Conservation (phyloP, 2,888 invertebrate genomes). For the Scaptodrosophila latifasciaeformis region DNA sequence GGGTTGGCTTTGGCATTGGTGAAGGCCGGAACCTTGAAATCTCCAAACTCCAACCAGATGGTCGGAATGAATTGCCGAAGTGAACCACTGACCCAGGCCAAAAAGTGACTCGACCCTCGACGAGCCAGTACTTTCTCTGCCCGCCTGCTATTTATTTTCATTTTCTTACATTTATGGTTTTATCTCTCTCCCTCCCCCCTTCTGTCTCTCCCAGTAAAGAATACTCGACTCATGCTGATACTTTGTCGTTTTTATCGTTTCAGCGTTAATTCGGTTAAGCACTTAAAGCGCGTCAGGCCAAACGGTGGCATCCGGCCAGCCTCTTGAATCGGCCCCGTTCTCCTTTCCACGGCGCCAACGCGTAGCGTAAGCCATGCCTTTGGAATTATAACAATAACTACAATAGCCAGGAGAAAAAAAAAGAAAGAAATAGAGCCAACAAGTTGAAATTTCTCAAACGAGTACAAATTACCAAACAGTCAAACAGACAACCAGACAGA, state of each 20-base stretch:
- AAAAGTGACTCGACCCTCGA: background rate
- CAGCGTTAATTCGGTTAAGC: slow-evolving; percentile 68
- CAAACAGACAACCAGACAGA: slow-evolving; percentile 9
- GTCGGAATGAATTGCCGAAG: too few relatives aligned
- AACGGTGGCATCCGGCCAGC: slow-evolving; percentile 5
- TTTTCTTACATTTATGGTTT: slow-evolving; percentile 67
- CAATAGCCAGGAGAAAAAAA: slow-evolving; percentile 9
- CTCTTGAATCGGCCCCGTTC: background rate
- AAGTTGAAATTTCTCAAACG: slow-evolving; percentile 18
- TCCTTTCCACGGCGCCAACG: slow-evolving; percentile 17
- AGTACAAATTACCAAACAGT: slow-evolving; percentile 36
- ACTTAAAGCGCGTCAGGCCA: slow-evolving; percentile 44
- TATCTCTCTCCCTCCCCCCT: slow-evolving; percentile 33
- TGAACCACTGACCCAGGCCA: too few relatives aligned
- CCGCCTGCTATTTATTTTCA: slow-evolving; percentile 67
- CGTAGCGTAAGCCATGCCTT: slow-evolving; percentile 25
- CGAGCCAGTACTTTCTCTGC: background rate
- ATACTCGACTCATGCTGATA: slow-evolving; percentile 52
- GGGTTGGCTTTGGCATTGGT: too few relatives aligned
- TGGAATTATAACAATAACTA: too few relatives aligned
- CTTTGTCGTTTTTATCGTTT: slow-evolving; percentile 67
- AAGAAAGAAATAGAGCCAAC: background rate
- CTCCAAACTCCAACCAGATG: too few relatives aligned
- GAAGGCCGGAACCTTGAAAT: too few relatives aligned
- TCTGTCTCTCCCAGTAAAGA: slow-evolving; percentile 13